phyloP scores from a whole-genome alignment of 1,140 invertebrate genomes.

The Drosophila nigromelanica region DNA sequence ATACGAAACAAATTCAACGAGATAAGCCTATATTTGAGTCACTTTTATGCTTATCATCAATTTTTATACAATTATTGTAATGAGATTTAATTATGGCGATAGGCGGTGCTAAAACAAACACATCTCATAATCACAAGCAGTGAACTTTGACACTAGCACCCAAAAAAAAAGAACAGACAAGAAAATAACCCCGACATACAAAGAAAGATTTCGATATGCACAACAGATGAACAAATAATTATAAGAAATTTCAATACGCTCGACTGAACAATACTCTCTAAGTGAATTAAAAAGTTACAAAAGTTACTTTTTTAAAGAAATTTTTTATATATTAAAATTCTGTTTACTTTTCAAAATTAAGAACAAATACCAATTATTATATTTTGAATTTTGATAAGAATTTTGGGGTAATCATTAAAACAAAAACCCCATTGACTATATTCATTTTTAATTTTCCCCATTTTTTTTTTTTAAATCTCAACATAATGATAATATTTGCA shows the following conservation, averaged over 20 bases:
- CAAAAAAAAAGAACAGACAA: conserved; percentile 1
- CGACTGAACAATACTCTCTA: neutral
- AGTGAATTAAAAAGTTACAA: too few species aligned
- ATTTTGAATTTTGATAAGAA: too few species aligned
- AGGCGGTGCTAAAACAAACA: conserved; percentile 48
- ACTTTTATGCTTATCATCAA: conserved; percentile 31
- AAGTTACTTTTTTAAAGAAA: too few species aligned
- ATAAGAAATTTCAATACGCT: neutral
- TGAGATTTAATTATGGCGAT: conserved; percentile 58
- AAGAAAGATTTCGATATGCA: conserved; percentile 36
- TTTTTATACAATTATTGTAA: conserved; percentile 55
- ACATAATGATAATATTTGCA: too few species aligned
- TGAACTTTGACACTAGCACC: conserved; percentile 53
- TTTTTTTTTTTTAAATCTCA: too few species aligned
- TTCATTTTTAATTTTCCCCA: too few species aligned
- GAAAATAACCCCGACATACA: conserved; percentile 16
- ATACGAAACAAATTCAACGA: neutral
- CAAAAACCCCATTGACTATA: too few species aligned
- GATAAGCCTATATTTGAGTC: conserved; percentile 1
- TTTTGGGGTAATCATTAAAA: too few species aligned
- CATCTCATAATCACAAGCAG: conserved; percentile 51
- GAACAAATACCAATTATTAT: too few species aligned
- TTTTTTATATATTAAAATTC: too few species aligned
- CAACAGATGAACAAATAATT: conserved; percentile 20
- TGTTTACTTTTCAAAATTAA: too few species aligned